phyloP scores from a whole-genome alignment of 2,113 vertebrate genomes.

The Crotalus viridis region DNA sequence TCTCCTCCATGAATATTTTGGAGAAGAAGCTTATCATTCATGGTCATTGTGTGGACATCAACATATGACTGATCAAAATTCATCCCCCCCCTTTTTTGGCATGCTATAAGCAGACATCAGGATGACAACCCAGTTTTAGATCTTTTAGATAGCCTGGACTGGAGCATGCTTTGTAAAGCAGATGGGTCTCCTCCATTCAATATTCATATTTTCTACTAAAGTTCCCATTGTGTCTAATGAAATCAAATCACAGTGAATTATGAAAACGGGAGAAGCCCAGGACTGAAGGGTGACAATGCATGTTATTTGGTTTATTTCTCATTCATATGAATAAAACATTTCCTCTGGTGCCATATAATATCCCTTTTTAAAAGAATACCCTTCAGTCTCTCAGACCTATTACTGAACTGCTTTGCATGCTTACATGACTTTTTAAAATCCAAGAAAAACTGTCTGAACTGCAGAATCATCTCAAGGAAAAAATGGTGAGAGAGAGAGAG shows the following conservation, averaged over 20 bases:
- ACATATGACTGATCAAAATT: background rate
- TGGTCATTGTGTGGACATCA: background rate
- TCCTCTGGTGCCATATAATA: constrained; percentile 31
- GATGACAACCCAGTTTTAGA: background rate
- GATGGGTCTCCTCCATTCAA: background rate
- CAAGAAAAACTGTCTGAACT: constrained; percentile 62
- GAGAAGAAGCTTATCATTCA: background rate
- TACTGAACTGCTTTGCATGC: constrained; percentile 57
- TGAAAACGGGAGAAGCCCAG: constrained; percentile 39
- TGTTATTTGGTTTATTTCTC: constrained; percentile 40
- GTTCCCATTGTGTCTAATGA: background rate
- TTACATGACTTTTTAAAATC: constrained; percentile 55
- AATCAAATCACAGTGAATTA: constrained; percentile 7
- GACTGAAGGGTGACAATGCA: constrained; percentile 8
- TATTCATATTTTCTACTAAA: background rate
- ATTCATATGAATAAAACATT: constrained; percentile 35
- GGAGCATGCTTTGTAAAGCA: too few relatives aligned
- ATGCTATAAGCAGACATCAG: background rate
- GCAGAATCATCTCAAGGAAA: constrained; percentile 35
- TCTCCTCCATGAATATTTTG: background rate
- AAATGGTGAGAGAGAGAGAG: background rate
- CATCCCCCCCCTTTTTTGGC: background rate
- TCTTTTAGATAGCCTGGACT: background rate
- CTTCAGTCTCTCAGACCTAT: constrained; percentile 53
- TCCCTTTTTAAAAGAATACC: constrained; percentile 34